Conservation (phyloP, 1,140 invertebrate genomes). For the Eriosoma lanigerum region DNA sequence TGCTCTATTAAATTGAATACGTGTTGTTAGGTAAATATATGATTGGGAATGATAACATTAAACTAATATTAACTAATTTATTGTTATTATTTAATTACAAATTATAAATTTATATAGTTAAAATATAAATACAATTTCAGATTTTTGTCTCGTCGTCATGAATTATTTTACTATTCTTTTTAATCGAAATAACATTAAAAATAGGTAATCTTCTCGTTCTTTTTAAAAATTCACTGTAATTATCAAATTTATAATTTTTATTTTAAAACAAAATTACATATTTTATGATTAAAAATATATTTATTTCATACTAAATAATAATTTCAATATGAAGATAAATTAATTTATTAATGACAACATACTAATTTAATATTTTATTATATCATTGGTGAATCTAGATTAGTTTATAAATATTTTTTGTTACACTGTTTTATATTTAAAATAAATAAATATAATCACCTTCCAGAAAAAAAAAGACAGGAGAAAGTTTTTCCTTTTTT, state of each 20-base stretch:
- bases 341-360: not conserved
- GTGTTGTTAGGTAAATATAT: no score
- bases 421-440: not conserved
- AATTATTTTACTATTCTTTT: no score
- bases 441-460: not conserved
- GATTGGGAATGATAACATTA: no score
- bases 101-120: not conserved
- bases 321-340: not conserved
- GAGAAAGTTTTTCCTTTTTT: conserved; percentile 20
- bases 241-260: not conserved
- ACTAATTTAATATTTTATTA: not conserved
- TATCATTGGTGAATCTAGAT: not conserved
- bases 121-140: not conserved
- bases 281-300: not conserved
- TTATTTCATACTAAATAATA: not conserved
- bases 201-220: not conserved
- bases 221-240: not conserved
- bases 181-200: not conserved
- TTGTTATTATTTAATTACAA: conserved; percentile 1
- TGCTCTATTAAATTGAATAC: not conserved
- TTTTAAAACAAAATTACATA: not conserved
- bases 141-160: not conserved
- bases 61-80: no score
- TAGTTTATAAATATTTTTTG: not conserved
- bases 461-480: conserved; percentile 15